Evolutionary conservation across 1,140 invertebrate species (phyloP), one percentile per base, ranked within the genome.

Genomic region (Calephelis nemesis): DNA sequence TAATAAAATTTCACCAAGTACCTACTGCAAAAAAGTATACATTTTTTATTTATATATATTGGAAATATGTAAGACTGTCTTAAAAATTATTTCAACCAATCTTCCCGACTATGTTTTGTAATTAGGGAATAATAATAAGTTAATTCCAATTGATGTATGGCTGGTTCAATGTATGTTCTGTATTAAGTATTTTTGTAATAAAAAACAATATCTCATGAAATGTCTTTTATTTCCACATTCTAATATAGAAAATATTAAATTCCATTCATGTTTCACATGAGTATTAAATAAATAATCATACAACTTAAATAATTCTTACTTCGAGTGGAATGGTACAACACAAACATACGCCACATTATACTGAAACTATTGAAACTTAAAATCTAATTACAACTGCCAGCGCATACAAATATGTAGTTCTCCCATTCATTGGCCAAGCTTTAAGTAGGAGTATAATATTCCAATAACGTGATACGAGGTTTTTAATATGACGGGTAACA

Each of bases 251-350:
- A 83, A 82, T 83, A 80, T 74, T 76, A 75, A 71, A 71, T 69
- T 67, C 58, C 65, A 75, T 75, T 73, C 80, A 87, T 85, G 82
- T 87, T 79, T 71, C 62, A 87, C 87, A 89, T 85, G 84, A 87
- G 81, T 85, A 86, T 86, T 85, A 40, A 77, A 78, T 71, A 72
- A 65, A 76, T 70, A 50, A 70, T 67, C n/a, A 19, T 60, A 73
- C 74, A 66, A 72, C 65, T 72, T 54, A 68, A 71, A 75, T 71
- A 68, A 39, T 70, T 69, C 65, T 75, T 65, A 66, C 54, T 74
- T 45, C 42, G 8, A 60, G 71, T 72, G 75, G 75, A 80, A 76
- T 78, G 69, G 11, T 60, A 12, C 71, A 76, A 71, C 73, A 70
- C 63, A 71, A 74, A 69, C 69, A 62, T 30, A 19, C 4, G 7